Conservation (phyloP, 2,797 vertebrate genomes). For the Helarctos malayanus region DNA sequence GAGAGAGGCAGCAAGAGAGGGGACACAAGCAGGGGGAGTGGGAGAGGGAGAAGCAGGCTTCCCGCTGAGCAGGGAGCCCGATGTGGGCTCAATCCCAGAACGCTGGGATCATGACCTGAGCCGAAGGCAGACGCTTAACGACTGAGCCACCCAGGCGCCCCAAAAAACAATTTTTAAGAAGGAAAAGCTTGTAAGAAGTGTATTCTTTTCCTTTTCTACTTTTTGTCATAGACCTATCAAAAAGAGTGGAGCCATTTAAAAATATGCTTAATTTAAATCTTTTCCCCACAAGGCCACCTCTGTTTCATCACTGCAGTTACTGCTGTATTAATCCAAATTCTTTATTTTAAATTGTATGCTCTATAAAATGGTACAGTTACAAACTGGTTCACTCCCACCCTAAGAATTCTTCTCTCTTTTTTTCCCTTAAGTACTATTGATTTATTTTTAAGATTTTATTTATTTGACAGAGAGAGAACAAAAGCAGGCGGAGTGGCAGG, state of each 20-base stretch:
- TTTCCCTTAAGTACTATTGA: not conserved
- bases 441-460: not conserved
- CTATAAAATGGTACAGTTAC: not conserved
- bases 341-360: slow-evolving; percentile 22
- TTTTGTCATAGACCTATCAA: not conserved
- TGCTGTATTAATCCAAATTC: not conserved
- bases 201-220: not conserved
- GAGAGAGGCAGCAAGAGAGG: too few species aligned
- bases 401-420: not conserved
- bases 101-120: too few species aligned
- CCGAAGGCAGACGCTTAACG: too few species aligned
- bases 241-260: not conserved
- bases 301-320: slow-evolving; percentile 9
- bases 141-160: too few species aligned
- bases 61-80: too few species aligned
- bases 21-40: too few species aligned
- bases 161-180: not conserved
- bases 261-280: slow-evolving; percentile 52
- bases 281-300: not conserved
- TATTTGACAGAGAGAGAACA: not conserved
- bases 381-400: not conserved
- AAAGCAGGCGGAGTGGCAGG: not conserved
- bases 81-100: too few species aligned
- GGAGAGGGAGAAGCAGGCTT: too few species aligned
- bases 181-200: not conserved